A percentile compares a stretch with the other conserved stretches of the same genome.
These are phyloP conservation scores for Bovichtus variegatus DNA, from an alignment of 2,797 vertebrate genomes.

Conservation along the genomic window DNA sequence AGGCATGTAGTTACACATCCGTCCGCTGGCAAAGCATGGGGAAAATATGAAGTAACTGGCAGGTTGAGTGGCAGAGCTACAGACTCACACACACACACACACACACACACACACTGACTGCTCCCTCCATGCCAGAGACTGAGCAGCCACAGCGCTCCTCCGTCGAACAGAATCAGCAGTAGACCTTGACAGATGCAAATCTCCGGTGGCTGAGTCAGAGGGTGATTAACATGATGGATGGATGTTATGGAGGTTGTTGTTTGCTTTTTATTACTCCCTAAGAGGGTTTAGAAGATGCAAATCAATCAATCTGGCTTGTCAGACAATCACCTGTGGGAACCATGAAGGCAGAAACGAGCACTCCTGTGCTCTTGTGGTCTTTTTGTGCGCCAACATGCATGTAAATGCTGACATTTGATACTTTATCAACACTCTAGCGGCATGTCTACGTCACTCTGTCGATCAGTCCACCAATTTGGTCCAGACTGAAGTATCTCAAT, in stretches of 20 bases:
- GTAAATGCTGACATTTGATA: constrained; percentile 11
- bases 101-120: constrained; percentile 24
- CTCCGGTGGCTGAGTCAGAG: constrained; percentile 35
- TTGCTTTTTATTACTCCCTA: constrained; percentile 19
- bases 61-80: constrained; percentile 48
- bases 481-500: neutral
- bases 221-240: constrained; percentile 51
- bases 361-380: neutral
- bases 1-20: constrained; percentile 35
- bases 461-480: neutral
- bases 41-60: constrained; percentile 61
- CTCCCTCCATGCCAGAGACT: constrained; percentile 27
- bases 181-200: constrained; percentile 32
- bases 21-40: constrained; percentile 27
- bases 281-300: constrained; percentile 25
- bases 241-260: constrained; percentile 10
- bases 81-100: constrained; percentile 31
- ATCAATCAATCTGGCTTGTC: constrained; percentile 27
- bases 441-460: too few relatives aligned
- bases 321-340: constrained; percentile 8
- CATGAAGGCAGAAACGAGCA: neutral
- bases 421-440: neutral
- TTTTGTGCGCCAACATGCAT: neutral
- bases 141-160: constrained; percentile 33
- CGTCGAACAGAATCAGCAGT: constrained; percentile 45